Conservation (phyloP, 2,113 vertebrate species). For the Lethenteron reissneri region DNA sequence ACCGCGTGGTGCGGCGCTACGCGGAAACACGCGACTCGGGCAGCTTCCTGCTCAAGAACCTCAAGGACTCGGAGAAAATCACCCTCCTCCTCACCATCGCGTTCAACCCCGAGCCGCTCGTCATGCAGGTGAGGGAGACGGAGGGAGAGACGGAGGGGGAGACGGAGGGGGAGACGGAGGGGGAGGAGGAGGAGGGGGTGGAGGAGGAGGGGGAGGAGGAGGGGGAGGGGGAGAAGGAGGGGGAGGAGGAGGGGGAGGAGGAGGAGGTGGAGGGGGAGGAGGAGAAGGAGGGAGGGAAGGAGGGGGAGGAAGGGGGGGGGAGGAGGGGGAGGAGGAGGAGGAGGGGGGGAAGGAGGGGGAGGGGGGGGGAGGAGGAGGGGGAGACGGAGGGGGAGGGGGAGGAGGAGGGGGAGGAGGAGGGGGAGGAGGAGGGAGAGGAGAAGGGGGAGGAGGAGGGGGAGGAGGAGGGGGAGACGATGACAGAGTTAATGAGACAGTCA, state of each 20-base stretch:
- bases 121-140: slow-evolving; percentile 45
- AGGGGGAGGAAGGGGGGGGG: neutral
- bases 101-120: slow-evolving; percentile 94
- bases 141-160: neutral
- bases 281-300: neutral
- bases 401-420: neutral
- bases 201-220: neutral
- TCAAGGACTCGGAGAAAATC: slow-evolving; percentile 94
- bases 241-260: neutral
- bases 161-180: neutral
- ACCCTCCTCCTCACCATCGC: slow-evolving; percentile 89
- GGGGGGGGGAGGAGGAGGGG: neutral
- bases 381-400: neutral
- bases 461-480: neutral
- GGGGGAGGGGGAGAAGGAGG: neutral
- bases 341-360: neutral
- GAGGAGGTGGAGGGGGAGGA: neutral
- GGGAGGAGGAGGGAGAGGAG: neutral
- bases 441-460: neutral
- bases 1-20: slow-evolving; percentile 78
- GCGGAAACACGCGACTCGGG: slow-evolving; percentile 96
- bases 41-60: slow-evolving; percentile 85
- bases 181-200: neutral
- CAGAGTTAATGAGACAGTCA: neutral
- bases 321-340: neutral